Evolutionary conservation across 2,113 vertebrate genomes (phyloP), one percentile per base, ranked within the genome.

Genomic region (Laticauda colubrina): DNA sequence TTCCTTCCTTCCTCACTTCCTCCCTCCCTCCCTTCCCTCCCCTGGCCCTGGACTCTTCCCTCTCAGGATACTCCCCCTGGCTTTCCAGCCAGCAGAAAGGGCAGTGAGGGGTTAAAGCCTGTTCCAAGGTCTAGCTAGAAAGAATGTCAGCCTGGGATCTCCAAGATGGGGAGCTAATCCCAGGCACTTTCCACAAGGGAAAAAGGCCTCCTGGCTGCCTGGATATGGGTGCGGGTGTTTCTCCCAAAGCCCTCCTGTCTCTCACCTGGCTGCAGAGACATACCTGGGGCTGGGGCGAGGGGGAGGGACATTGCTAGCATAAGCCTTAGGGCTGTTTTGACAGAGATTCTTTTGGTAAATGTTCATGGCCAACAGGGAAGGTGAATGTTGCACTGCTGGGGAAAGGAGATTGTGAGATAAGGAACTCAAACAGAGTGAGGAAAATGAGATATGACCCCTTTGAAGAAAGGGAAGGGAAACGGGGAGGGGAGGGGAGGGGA

Each of bases 161-260:
- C 61, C 88, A 39, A 86, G 55, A 53, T 48, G 11, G 26, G 55
- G 0, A 81, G 54, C 23, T 93, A 87, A 93, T 93, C 92, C 88
- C 43, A 53, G 6, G 61, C 8, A 8, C 56, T 93, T 90, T 93
- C 75, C 88, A 87, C 87, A 61, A 54, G 14, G 55, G 75, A 86
- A 89, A 89, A 93, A 86, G 34, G 45, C 75, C 14, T 54, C 75
- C 55, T 86, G 89, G 57, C 89, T 86, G 88, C 90, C 92, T 86
- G 54, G n/a, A 39, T 39, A 56, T 39, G 6, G 90, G 81, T 8
- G 15, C 4, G 54, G 88, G 69, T 53, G 54, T 39, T 51, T 86
- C 45, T 11, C 8, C 24, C n/a, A 48, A 92, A 88, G 53, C 45
- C 54, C 64, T 81, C 75, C n/a, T 85, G 55, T 51, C 75, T 85